Conservation (phyloP, 2,113 vertebrate species). For the Serinus canaria region DNA sequence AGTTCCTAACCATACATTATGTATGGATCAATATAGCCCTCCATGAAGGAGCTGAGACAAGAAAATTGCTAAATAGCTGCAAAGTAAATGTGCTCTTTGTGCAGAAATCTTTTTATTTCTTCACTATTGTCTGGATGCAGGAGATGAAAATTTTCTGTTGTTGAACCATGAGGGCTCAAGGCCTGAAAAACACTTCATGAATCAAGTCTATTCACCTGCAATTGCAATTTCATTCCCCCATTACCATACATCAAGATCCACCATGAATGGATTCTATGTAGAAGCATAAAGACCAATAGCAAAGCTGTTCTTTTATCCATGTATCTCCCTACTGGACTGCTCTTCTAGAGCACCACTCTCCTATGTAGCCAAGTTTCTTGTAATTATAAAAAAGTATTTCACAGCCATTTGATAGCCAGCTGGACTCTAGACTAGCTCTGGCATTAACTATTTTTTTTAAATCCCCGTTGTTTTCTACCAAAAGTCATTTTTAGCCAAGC, state of each 20-base stretch:
- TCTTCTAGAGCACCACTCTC: not conserved
- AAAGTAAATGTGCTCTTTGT: not conserved
- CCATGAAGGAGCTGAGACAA: not conserved
- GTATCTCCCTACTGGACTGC: not conserved
- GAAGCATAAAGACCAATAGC: not conserved
- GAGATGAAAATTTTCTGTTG: not conserved
- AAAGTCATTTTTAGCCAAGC: not conserved
- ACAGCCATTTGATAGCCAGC: not conserved
- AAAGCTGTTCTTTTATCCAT: not conserved
- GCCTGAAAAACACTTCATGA: not conserved
- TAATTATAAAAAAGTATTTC: not conserved
- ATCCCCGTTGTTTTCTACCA: not conserved
- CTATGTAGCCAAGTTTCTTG: not conserved
- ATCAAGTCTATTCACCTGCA: not conserved
- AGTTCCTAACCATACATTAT: not conserved
- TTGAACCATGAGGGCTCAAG: not conserved
- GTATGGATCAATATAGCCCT: not conserved
- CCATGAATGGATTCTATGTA: not conserved
- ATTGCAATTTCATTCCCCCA: not conserved
- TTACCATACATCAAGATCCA: not conserved
- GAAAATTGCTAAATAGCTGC: not conserved
- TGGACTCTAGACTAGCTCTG: not conserved
- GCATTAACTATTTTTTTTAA: not conserved
- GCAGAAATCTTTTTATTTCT: not conserved
- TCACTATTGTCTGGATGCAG: not conserved